Evolutionary conservation across 2,888 invertebrate species (phyloP).

Genomic region (Acheta domesticus): DNA sequence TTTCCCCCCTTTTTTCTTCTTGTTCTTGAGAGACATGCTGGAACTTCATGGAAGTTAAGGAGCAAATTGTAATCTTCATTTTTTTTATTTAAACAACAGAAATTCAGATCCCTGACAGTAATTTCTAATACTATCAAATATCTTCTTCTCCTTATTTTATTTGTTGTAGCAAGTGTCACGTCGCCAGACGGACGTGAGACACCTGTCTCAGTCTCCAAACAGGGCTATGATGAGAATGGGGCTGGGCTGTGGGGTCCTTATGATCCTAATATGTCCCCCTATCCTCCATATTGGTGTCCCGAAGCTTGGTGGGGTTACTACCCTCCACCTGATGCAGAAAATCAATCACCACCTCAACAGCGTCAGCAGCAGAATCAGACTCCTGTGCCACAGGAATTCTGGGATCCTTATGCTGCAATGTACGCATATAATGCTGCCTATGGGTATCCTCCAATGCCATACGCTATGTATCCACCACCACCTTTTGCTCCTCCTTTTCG

Average conservation of each 20-base stretch:
- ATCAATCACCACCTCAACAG: constrained; percentile 28
- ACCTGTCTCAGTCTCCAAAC: constrained; percentile 33
- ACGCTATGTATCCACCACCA: constrained; percentile 39
- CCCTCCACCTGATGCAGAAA: constrained; percentile 30
- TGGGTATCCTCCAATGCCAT: constrained; percentile 36
- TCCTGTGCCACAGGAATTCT: constrained; percentile 34
- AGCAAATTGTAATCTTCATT: neutral
- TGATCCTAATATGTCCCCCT: constrained; percentile 30
- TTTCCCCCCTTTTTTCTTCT: neutral
- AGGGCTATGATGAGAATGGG: constrained; percentile 29
- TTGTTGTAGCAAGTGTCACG: constrained; percentile 34
- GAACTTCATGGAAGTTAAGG: neutral
- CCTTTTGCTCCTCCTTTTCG: constrained; percentile 39
- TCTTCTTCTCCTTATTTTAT: constrained; percentile 32
- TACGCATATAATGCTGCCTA: constrained; percentile 42
- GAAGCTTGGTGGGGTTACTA: constrained; percentile 37
- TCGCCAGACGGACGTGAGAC: constrained; percentile 33
- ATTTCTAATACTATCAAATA: constrained; percentile 20
- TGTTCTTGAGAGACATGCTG: neutral
- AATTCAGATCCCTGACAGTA: neutral
- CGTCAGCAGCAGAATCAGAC: constrained; percentile 39
- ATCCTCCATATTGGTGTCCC: constrained; percentile 33
- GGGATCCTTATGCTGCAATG: constrained; percentile 42
- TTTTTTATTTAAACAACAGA: neutral
- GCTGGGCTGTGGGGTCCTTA: constrained; percentile 29